Evolutionary conservation across 2,113 vertebrate genomes (phyloP), one percentile per base, ranked within the genome.

Genomic region (Orientallactaga bullata): DNA sequence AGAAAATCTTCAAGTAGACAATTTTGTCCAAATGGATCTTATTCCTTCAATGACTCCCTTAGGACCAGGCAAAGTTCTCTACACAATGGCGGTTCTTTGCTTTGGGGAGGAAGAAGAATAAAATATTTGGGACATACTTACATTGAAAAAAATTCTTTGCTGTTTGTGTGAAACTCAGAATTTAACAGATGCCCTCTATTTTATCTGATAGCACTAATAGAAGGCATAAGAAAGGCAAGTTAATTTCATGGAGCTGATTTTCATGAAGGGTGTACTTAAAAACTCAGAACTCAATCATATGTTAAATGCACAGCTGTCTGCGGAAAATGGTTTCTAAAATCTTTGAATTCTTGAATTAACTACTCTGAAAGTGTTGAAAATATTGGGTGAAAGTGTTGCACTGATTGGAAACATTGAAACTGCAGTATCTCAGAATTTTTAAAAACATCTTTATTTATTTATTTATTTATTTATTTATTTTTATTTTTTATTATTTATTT

Each of bases 11-110:
- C 24, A 30, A 35, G 18, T 8, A 0, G 12, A 63, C 20, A 55
- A 1, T 88, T 77, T 55, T 63, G 24, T 69, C 60, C 60, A 51
- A 1, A 82, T 66, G 8, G 16, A 26, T 3, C 24, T 0, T 20
- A 26, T 21, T 15, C 8, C 1, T 0, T 28, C 16, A 7, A 7
- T 8, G 11, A 85, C 51, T 47, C 15, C 0, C 13, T 30, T 20
- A 65, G 10, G 55, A 55, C 55, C 39, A n/a, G 13, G 10, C 12
- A 60, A 4, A 11, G 8, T 2, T 42, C 20, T 30, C 65, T 10
- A 3, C n/a, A 73, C 28, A 77, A 5, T 0, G 32, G 72, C 6
- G 5, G 23, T 20, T 37, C 58, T 60, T 20, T 2, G 10, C 30
- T 58, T 11, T 1, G 15, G n/a, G 23, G 35, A 35, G 30, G 37